A percentile compares a stretch with the other conserved stretches of the same genome.
These are phyloP conservation scores for Cydia fagiglandana DNA, from an alignment of 1,140 invertebrate genomes.

Conservation along the genomic window DNA sequence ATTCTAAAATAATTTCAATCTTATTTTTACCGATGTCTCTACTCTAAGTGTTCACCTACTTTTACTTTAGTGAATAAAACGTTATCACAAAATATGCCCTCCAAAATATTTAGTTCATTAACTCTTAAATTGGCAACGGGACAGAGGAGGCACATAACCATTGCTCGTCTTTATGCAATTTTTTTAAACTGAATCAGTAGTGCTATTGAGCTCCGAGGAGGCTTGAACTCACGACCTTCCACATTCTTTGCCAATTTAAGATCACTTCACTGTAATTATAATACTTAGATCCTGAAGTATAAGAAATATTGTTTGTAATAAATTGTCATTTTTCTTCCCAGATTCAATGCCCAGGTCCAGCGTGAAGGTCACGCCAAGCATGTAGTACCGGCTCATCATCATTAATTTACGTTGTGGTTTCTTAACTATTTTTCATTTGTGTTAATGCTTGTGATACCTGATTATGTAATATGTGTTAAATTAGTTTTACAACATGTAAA, in stretches of 20 bases:
- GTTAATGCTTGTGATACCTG: background rate
- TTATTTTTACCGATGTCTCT: background rate
- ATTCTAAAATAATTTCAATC: background rate
- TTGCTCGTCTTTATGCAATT: too few species aligned
- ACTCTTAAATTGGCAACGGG: too few species aligned
- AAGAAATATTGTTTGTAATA: background rate
- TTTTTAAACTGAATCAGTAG: too few species aligned
- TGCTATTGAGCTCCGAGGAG: too few species aligned
- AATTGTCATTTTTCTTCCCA: slow-evolving; percentile 47
- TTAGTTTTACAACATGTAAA: background rate
- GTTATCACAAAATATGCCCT: too few species aligned
- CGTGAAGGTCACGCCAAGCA: slow-evolving; percentile 69
- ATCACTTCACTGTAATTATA: too few species aligned
- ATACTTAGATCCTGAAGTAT: too few species aligned
- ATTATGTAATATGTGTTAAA: background rate
- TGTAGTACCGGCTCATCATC: slow-evolving; percentile 41
- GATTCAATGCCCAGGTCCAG: slow-evolving; percentile 75
- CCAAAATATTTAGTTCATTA: too few species aligned
- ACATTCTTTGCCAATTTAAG: too few species aligned
- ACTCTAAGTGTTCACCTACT: background rate
- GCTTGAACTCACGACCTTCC: too few species aligned
- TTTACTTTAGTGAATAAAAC: too few species aligned
- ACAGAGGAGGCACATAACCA: too few species aligned
- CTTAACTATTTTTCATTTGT: background rate
- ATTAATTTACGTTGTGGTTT: slow-evolving; percentile 12